Evolutionary conservation across 2,888 invertebrate genomes (phyloP).

Genomic region (Oscheius sp.): DNA sequence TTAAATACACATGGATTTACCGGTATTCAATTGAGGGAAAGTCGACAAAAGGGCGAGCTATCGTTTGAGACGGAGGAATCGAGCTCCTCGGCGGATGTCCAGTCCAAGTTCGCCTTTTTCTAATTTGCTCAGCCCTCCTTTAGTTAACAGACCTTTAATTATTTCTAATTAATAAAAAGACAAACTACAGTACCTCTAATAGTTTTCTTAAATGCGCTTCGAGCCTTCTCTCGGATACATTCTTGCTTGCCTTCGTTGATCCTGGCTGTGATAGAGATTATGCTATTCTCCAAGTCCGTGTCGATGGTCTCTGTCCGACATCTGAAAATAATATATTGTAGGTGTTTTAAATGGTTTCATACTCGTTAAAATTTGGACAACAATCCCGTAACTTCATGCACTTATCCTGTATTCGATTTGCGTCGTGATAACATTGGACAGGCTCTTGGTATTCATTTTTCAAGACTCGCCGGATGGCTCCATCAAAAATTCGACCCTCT

Average conservation of each 20-base stretch:
- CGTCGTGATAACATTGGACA: constrained; percentile 54
- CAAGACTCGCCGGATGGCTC: constrained; percentile 48
- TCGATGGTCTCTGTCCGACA: constrained; percentile 60
- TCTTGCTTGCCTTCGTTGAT: constrained; percentile 61
- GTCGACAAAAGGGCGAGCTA: constrained; percentile 28
- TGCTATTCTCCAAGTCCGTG: constrained; percentile 49
- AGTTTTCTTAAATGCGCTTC: constrained; percentile 50
- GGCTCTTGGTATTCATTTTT: constrained; percentile 44
- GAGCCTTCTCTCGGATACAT: constrained; percentile 52
- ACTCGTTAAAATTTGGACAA: constrained; percentile 62
- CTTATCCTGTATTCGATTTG: constrained; percentile 60
- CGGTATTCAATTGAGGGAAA: constrained; percentile 33
- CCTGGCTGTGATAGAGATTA: constrained; percentile 56
- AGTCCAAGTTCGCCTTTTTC: constrained; percentile 42
- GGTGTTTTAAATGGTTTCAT: background rate
- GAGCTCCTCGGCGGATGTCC: constrained; percentile 51
- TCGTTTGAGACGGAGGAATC: constrained; percentile 36
- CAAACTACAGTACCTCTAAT: constrained; percentile 12
- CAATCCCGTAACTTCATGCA: constrained; percentile 57
- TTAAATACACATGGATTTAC: background rate
- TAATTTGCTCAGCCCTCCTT: constrained; percentile 31
- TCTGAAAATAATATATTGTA: constrained; percentile 39
- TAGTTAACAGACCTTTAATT: constrained; percentile 20
- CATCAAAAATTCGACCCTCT: constrained; percentile 45
- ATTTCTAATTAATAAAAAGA: no score